Evolutionary conservation across 2,888 invertebrate species (phyloP).

Genomic region (Meganola albula): DNA sequence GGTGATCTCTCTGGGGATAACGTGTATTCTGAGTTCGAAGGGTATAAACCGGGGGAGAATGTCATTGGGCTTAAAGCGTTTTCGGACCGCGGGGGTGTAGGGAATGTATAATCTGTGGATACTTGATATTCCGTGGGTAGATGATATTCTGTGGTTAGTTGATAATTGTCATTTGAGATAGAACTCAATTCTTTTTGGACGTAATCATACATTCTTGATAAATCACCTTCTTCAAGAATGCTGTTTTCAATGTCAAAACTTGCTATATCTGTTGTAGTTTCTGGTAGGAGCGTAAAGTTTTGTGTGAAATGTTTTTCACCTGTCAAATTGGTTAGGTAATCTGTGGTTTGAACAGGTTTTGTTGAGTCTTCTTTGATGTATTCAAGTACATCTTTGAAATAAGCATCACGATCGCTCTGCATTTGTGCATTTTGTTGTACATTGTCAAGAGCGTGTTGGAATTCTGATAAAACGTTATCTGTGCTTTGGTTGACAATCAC

Average conservation of each 20-base stretch:
- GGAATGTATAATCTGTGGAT: conserved; percentile 29
- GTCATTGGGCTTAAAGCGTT: conserved; percentile 51
- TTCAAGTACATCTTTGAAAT: conserved; percentile 42
- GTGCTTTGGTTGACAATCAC: conserved; percentile 44
- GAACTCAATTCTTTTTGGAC: conserved; percentile 14
- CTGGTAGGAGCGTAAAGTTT: conserved; percentile 10
- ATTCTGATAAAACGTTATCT: conserved; percentile 36
- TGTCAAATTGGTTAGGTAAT: too few relatives aligned
- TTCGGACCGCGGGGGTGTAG: conserved; percentile 56
- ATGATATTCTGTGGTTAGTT: conserved; percentile 4
- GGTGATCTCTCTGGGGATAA: conserved; percentile 50
- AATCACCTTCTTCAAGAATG: conserved; percentile 16
- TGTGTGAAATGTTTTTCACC: too few relatives aligned
- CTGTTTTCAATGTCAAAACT: conserved; percentile 6
- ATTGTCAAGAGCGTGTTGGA: conserved; percentile 41
- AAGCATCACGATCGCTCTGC: conserved; percentile 36
- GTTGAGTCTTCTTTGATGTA: conserved; percentile 34
- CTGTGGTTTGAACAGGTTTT: conserved; percentile 6
- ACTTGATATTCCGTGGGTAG: not conserved
- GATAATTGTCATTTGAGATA: conserved; percentile 11
- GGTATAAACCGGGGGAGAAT: conserved; percentile 39
- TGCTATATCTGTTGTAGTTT: conserved; percentile 7
- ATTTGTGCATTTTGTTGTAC: conserved; percentile 39
- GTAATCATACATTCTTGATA: conserved; percentile 21
- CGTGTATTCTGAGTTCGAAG: conserved; percentile 41